Conservation (phyloP, 2,113 vertebrate species). For the Chamaea fasciata region DNA sequence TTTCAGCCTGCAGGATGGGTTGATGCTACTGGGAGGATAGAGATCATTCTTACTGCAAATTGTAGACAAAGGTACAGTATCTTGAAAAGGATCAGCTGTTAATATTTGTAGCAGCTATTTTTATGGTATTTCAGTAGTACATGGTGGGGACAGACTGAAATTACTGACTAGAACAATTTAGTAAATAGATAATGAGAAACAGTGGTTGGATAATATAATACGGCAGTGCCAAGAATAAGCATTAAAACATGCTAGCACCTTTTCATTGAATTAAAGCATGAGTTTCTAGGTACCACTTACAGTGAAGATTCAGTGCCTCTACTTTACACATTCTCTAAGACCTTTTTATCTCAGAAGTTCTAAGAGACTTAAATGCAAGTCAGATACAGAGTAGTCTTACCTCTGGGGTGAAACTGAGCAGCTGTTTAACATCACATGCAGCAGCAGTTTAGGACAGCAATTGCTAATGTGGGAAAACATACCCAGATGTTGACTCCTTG, state of each 20-base stretch:
- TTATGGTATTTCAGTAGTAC: not conserved
- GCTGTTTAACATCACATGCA: constrained; percentile 34
- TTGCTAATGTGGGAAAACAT: constrained; percentile 57
- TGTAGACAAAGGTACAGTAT: not conserved
- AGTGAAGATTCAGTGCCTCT: not conserved
- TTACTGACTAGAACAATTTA: constrained; percentile 2
- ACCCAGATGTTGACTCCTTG: constrained; percentile 63
- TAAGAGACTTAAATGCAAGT: not conserved
- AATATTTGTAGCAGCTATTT: not conserved
- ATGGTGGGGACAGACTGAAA: not conserved
- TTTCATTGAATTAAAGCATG: constrained; percentile 22
- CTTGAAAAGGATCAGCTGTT: not conserved
- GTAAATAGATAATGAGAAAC: constrained; percentile 16
- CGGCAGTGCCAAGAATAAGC: not conserved
- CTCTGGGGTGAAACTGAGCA: constrained; percentile 18
- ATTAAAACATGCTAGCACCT: constrained; percentile 1
- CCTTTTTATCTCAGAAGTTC: not conserved
- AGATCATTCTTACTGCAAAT: not conserved
- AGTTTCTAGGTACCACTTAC: not conserved
- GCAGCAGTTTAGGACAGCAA: constrained; percentile 25
- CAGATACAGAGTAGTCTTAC: not conserved
- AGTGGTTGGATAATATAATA: not conserved
- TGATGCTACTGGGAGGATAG: not conserved
- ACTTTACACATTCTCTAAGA: not conserved
- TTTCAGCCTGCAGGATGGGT: not conserved